Evolutionary conservation across 2,113 vertebrate species (phyloP).

Genomic region (Leucopternis melanops): DNA sequence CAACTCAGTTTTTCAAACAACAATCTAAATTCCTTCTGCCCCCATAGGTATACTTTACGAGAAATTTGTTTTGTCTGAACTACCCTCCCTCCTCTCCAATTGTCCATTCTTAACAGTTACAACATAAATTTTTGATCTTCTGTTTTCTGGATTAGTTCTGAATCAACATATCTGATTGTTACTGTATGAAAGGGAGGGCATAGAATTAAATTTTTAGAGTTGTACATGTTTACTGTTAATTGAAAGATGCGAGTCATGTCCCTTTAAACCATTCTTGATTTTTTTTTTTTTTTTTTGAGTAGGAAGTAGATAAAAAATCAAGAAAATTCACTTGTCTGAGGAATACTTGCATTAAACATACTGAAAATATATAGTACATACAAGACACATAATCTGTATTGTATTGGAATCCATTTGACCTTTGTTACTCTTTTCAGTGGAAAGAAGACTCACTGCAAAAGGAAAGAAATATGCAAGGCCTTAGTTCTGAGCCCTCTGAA

Average conservation of each 20-base stretch:
- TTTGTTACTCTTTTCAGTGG: neutral
- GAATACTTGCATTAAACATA: neutral
- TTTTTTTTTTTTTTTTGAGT: neutral
- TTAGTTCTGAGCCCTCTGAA: neutral
- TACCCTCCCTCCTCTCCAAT: neutral
- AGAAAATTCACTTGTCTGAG: neutral
- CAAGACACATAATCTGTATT: neutral
- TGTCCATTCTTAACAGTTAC: neutral
- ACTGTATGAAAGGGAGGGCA: neutral
- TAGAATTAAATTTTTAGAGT: neutral
- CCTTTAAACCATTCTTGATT: neutral
- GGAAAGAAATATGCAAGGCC: neutral
- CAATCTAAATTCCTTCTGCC: neutral
- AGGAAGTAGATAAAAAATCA: neutral
- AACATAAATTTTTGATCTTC: neutral
- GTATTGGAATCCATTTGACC: neutral
- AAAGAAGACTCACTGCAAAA: neutral
- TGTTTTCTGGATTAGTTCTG: neutral
- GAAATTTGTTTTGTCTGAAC: neutral
- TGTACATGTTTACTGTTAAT: neutral
- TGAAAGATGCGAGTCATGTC: neutral
- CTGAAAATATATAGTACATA: neutral
- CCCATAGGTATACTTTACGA: neutral
- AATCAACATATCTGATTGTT: neutral
- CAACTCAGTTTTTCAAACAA: slow-evolving; percentile 7